Evolutionary conservation across 2,888 invertebrate species (phyloP).

Genomic region (Protophormia terraenovae): DNA sequence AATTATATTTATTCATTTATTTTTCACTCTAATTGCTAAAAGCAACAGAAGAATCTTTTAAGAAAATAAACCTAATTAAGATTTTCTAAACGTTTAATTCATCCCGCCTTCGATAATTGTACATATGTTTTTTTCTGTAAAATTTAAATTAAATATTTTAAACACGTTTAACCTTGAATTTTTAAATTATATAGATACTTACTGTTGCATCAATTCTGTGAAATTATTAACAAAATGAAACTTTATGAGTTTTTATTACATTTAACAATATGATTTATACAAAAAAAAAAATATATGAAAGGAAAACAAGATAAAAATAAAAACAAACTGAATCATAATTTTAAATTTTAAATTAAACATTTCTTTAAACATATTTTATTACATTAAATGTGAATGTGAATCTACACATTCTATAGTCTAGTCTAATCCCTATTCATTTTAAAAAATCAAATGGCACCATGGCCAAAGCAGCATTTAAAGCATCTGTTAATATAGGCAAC

Average conservation of each 20-base stretch:
- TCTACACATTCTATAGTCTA: too few species aligned
- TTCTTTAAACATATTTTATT: too few species aligned
- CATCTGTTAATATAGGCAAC: constrained; percentile 76
- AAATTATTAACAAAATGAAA: background rate
- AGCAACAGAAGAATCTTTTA: background rate
- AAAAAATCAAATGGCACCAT: constrained; percentile 78
- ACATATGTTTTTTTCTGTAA: background rate
- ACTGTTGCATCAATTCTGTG: constrained; percentile 19
- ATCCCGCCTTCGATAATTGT: background rate
- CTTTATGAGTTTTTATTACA: too few species aligned
- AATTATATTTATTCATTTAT: constrained; percentile 6
- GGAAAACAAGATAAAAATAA: too few species aligned
- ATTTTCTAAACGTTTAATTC: constrained; percentile 39
- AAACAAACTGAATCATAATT: too few species aligned
- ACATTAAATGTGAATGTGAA: too few species aligned
- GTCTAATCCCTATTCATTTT: constrained; percentile 43
- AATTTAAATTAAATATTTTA: constrained; percentile 23
- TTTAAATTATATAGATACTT: background rate
- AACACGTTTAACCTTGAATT: constrained; percentile 57
- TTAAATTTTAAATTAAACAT: too few species aligned
- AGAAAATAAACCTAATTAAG: constrained; percentile 3
- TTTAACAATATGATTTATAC: too few species aligned
- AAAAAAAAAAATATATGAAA: too few species aligned
- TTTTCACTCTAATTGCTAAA: constrained; percentile 5
- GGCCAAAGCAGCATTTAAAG: constrained; percentile 76